These are phyloP conservation scores for Bombus superbus DNA, from an alignment of 1,140 invertebrate species.

Conservation along the genomic window DNA sequence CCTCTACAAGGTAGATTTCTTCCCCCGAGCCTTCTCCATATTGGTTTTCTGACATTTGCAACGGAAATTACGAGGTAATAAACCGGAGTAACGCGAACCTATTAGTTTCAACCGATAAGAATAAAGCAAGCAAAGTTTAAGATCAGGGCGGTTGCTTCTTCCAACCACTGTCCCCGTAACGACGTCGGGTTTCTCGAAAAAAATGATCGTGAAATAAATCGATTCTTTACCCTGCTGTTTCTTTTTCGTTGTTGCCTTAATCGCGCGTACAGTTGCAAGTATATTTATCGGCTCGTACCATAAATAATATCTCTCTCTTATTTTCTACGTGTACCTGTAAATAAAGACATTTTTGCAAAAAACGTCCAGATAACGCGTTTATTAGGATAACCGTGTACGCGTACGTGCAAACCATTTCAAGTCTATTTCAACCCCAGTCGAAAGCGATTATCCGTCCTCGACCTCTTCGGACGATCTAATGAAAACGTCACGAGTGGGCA, in stretches of 20 bases:
- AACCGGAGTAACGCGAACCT: conserved; percentile 58
- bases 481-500: conserved; percentile 13
- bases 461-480: neutral
- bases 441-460: conserved; percentile 15
- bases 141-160: conserved; percentile 4
- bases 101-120: conserved; percentile 57
- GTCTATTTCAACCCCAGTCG: neutral
- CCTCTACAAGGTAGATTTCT: conserved; percentile 6
- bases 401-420: neutral
- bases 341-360: neutral
- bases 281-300: neutral
- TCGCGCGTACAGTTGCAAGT: too few species aligned
- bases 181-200: conserved; percentile 30
- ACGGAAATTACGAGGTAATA: conserved; percentile 66
- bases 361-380: neutral
- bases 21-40: conserved; percentile 25
- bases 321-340: neutral
- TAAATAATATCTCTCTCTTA: neutral
- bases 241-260: too few species aligned
- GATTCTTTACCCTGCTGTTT: neutral
- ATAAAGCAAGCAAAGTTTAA: conserved; percentile 38
- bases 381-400: neutral
- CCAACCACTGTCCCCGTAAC: conserved; percentile 40
- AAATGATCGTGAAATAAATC: neutral
- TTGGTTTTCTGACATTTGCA: conserved; percentile 59